Evolutionary conservation across 2,888 invertebrate genomes (phyloP).

Genomic region (Oegoconia quadripuncta): DNA sequence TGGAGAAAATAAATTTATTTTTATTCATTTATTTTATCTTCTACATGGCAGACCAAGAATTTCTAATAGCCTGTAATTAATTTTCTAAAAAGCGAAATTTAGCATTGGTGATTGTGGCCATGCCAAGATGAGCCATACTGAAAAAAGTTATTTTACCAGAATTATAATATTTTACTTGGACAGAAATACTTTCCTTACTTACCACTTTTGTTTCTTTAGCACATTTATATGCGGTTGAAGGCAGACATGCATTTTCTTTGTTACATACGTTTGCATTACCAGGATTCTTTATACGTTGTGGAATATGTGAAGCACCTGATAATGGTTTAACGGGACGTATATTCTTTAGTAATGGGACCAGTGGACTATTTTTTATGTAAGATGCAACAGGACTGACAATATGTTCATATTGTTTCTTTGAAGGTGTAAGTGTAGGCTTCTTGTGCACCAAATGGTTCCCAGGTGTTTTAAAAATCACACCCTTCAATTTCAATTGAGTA

Average conservation of each 20-base stretch:
- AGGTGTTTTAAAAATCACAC: conserved; percentile 45
- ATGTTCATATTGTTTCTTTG: conserved; percentile 44
- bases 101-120: too few species aligned
- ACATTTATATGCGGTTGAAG: conserved; percentile 51
- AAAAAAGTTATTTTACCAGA: too few species aligned
- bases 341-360: conserved; percentile 49
- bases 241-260: conserved; percentile 52
- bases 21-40: too few species aligned
- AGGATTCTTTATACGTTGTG: conserved; percentile 36
- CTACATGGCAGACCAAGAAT: too few species aligned
- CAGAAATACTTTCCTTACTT: conserved; percentile 19
- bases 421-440: conserved; percentile 30
- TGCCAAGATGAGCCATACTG: too few species aligned
- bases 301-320: conserved; percentile 43
- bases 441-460: conserved; percentile 31
- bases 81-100: background rate
- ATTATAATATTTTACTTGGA: background rate
- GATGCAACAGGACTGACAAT: conserved; percentile 60
- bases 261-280: conserved; percentile 26
- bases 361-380: conserved; percentile 56
- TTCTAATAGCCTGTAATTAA: background rate
- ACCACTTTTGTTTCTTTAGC: conserved; percentile 59
- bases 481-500: too few species aligned
- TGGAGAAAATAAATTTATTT: too few species aligned
- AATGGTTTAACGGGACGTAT: conserved; percentile 52